A percentile compares a stretch with the other conserved stretches of the same genome.
These are phyloP conservation scores for Phalera bucephala DNA, from an alignment of 2,888 invertebrate species.

Conservation along the genomic window DNA sequence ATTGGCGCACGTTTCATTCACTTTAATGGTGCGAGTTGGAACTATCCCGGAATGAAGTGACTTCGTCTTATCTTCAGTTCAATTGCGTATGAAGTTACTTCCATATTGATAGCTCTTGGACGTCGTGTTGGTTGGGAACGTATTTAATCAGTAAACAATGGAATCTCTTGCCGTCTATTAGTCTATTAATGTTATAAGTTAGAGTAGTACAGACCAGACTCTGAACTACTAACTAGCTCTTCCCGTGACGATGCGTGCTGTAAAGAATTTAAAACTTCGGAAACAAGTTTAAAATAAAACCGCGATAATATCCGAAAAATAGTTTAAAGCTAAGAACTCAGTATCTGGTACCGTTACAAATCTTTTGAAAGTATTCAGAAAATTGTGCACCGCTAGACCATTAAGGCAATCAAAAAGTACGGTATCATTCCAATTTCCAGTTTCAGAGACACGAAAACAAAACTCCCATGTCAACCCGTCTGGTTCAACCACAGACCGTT, in stretches of 20 bases:
- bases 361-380: no score
- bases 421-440: no score
- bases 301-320: no score
- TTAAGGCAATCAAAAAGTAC: no score
- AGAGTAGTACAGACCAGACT: slow-evolving; percentile 19
- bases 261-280: no score
- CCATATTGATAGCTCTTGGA: slow-evolving; percentile 35
- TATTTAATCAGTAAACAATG: slow-evolving; percentile 1
- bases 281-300: no score
- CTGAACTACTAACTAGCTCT: no score
- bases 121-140: not conserved
- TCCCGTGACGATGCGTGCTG: no score
- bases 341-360: no score
- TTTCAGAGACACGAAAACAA: no score
- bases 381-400: no score
- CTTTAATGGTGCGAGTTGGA: slow-evolving; percentile 71
- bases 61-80: slow-evolving; percentile 41
- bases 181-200: not conserved
- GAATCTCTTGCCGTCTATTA: not conserved
- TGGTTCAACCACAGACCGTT: slow-evolving; percentile 41
- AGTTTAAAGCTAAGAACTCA: no score
- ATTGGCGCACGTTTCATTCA: slow-evolving; percentile 74
- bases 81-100: slow-evolving; percentile 32
- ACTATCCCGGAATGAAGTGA: slow-evolving; percentile 69
- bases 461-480: slow-evolving; percentile 13